These are phyloP conservation scores for Drosophila subsilvestris DNA, from an alignment of 2,888 invertebrate species.

Conservation along the genomic window DNA sequence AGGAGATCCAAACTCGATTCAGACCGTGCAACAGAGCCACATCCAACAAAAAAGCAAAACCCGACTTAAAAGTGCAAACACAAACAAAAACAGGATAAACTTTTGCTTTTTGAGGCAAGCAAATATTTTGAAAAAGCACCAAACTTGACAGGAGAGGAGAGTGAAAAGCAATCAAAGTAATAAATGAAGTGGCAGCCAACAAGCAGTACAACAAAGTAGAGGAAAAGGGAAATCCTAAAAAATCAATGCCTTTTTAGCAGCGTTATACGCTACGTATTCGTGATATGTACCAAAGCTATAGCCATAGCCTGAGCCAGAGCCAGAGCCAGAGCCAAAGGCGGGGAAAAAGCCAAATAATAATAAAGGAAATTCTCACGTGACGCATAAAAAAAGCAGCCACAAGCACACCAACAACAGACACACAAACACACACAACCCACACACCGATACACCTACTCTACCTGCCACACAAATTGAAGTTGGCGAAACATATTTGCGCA, in stretches of 20 bases:
- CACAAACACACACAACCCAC: slow-evolving; percentile 14
- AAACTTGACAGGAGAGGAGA: slow-evolving; percentile 29
- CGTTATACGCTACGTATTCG: slow-evolving; percentile 65
- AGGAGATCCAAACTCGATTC: slow-evolving; percentile 46
- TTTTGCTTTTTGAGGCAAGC: slow-evolving; percentile 13
- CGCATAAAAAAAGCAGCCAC: slow-evolving; percentile 64
- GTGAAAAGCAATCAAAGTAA: slow-evolving; percentile 43
- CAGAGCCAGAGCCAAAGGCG: neutral
- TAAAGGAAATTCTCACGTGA: slow-evolving; percentile 78
- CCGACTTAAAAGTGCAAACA: slow-evolving; percentile 35
- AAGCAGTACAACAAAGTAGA: neutral
- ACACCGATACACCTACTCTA: slow-evolving; percentile 13
- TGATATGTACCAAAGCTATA: slow-evolving; percentile 59
- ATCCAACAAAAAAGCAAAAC: slow-evolving; percentile 26
- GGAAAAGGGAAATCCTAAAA: slow-evolving; percentile 46
- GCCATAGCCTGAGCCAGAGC: neutral
- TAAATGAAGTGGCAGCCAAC: slow-evolving; percentile 31
- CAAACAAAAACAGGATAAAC: slow-evolving; percentile 16
- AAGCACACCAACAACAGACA: slow-evolving; percentile 31
- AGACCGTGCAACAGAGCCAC: slow-evolving; percentile 40
- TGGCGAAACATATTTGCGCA: slow-evolving; percentile 51
- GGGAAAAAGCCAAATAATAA: slow-evolving; percentile 69
- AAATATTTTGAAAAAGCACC: slow-evolving; percentile 37
- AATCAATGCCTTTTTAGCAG: slow-evolving; percentile 65
- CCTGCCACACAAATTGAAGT: slow-evolving; percentile 44